phyloP scores from a whole-genome alignment of 1,140 invertebrate genomes.

The Sipha flava region DNA sequence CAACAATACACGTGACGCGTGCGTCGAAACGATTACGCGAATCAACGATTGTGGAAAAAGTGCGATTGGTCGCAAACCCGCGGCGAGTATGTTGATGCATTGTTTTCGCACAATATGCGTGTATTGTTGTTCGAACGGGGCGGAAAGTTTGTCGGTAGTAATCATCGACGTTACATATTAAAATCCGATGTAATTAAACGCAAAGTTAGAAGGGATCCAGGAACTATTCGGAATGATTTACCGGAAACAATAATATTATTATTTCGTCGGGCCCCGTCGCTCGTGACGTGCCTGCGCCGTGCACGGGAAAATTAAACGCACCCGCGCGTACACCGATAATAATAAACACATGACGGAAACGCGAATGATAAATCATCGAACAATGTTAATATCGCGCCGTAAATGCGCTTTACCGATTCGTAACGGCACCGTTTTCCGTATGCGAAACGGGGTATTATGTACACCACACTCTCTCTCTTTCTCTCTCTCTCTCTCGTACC shows the following conservation, averaged over 20 bases:
- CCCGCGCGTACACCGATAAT: constrained; percentile 5
- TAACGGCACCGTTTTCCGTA: background rate
- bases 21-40: too few species aligned
- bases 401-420: background rate
- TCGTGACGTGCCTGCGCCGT: background rate
- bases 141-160: background rate
- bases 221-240: background rate
- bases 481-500: too few species aligned
- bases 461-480: too few species aligned
- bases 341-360: constrained; percentile 2
- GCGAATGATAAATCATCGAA: background rate
- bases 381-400: too few species aligned
- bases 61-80: too few species aligned
- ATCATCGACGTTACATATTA: background rate
- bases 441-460: background rate
- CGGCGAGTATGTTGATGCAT: background rate
- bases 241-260: background rate
- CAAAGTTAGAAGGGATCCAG: background rate
- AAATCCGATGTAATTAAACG: background rate
- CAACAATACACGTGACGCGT: too few species aligned
- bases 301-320: constrained; percentile 7
- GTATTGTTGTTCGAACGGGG: too few species aligned
- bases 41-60: too few species aligned
- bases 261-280: background rate
- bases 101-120: background rate